Evolutionary conservation across 2,797 vertebrate genomes (phyloP).

Genomic region (Linurgus olivaceus): DNA sequence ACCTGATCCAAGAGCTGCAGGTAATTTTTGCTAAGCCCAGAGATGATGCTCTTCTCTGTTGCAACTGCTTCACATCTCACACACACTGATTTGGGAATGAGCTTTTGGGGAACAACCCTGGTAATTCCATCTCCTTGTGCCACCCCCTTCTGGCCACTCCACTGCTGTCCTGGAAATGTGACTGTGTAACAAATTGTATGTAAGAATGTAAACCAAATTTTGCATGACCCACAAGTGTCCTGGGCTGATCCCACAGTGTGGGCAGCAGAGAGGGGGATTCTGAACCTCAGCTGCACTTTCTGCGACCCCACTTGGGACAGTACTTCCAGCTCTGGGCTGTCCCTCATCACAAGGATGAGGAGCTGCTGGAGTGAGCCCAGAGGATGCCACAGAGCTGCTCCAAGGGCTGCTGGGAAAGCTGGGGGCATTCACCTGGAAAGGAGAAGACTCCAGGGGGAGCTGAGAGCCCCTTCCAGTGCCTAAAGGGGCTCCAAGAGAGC

Average conservation of each 20-base stretch:
- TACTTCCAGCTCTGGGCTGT: not conserved
- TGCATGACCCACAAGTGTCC: fast-evolving
- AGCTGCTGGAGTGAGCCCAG: not conserved
- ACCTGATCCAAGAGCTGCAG: not conserved
- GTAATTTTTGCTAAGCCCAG: not conserved
- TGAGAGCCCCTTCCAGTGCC: not conserved
- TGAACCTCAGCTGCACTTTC: not conserved
- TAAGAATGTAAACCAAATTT: not conserved
- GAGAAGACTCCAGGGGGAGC: not conserved
- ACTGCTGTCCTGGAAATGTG: not conserved
- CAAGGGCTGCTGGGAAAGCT: not conserved
- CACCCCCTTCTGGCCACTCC: not conserved
- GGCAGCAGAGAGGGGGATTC: not conserved
- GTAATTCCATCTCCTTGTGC: not conserved
- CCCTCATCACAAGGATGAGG: not conserved
- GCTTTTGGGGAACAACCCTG: not conserved
- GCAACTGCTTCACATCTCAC: not conserved
- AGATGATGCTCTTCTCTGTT: not conserved
- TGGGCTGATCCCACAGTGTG: not conserved
- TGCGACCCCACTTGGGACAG: not conserved
- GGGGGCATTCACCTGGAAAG: not conserved
- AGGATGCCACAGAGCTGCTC: not conserved
- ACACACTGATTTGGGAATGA: not conserved
- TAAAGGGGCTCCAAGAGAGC: not conserved
- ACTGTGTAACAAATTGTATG: not conserved